Evolutionary conservation across 2,797 vertebrate genomes (phyloP), one percentile per base, ranked within the genome.

Genomic region (Tolypeutes matacus): DNA sequence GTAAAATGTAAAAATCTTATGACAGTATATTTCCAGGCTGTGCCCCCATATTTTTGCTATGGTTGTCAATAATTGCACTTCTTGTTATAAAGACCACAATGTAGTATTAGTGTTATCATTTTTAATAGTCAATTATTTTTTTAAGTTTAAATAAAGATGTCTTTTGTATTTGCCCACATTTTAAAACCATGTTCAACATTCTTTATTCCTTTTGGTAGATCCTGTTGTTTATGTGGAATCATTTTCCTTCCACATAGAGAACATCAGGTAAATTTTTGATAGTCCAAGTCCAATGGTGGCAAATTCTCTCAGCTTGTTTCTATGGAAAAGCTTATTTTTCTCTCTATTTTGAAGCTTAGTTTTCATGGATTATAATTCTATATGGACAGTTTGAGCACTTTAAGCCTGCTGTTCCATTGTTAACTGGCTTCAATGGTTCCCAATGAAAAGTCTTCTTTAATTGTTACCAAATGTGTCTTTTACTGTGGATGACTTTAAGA

Each of bases 351-450:
- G 49, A 29, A n/a, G 39, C 34, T 25, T 60, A 27, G 3, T 36
- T 77, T 46, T 39, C 7, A 18, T 46, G 34, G 9, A n/a, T 67
- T 27, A 53, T 46, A 34, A 39, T 13, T 46, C 4, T 7, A 1
- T 14, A 0, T 15, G 15, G 14, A 21, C 36, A 46, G 10, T 20
- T 39, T 42, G 29, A 18, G 42, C 4, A 15, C 27, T n/a, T 49
- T 23, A 13, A 27, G 3, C 0, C 3, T 5, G 7, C 7, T 8
- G 1, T 25, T 31, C 49, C 29, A 8, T n/a, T 39, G 8, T 51
- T 9, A 5, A 39, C 78, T 7, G 42, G 1, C 15, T 31, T 31
- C 51, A 27, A 29, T 0, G 23, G 6, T 9, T 56, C 39, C 8
- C 65, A 31, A 3, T 31, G 4, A 20, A 56, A 77, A 56, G 6